These are phyloP conservation scores for Petaurus breviceps DNA, from an alignment of 2,113 vertebrate genomes.

Conservation along the genomic window DNA sequence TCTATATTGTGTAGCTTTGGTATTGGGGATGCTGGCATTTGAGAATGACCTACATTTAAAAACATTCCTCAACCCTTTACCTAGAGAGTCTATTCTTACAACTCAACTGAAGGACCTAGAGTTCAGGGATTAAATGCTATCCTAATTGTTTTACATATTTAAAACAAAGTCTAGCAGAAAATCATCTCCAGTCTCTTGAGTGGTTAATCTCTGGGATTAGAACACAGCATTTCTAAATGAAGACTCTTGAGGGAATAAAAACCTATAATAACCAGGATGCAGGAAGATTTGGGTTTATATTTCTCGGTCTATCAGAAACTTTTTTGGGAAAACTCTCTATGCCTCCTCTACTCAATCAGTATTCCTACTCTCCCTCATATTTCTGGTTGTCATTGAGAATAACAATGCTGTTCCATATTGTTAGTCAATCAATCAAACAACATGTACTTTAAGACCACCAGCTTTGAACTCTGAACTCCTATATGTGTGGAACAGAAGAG, in stretches of 20 bases:
- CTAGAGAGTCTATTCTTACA: background rate
- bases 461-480: background rate
- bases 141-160: background rate
- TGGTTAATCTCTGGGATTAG: background rate
- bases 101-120: background rate
- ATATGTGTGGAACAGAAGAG: background rate
- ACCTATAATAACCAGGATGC: background rate
- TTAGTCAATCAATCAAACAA: background rate
- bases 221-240: background rate
- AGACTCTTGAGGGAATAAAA: background rate
- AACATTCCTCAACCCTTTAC: background rate
- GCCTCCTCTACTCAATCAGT: background rate
- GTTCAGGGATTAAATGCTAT: background rate
- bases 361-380: background rate
- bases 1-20: background rate
- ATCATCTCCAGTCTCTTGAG: background rate
- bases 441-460: background rate
- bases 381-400: background rate
- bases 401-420: background rate
- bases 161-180: background rate
- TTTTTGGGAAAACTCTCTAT: background rate
- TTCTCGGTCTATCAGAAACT: background rate
- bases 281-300: background rate
- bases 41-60: background rate
- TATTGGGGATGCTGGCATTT: background rate